Conservation (phyloP, 2,113 vertebrate genomes). For the Dasyprocta punctata region DNA sequence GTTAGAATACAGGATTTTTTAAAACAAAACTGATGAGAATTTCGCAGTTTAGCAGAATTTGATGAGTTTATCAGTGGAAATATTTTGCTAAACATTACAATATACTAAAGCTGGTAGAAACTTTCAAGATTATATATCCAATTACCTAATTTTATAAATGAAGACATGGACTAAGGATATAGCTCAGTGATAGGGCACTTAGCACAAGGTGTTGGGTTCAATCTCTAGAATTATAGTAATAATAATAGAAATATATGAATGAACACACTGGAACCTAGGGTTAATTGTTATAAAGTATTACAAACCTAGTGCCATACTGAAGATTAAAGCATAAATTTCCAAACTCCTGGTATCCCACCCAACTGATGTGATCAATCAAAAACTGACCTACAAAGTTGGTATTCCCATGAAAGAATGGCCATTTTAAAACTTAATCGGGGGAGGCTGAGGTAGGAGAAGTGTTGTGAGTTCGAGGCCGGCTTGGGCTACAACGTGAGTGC, state of each 20-base stretch:
- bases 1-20: not conserved
- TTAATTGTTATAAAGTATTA: not conserved
- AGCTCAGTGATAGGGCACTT: not conserved
- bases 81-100: constrained; percentile 17
- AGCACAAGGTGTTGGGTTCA: not conserved
- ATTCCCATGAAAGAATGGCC: not conserved
- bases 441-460: no score
- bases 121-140: not conserved
- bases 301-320: not conserved
- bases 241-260: not conserved
- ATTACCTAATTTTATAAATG: not conserved
- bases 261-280: not conserved
- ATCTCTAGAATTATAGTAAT: not conserved
- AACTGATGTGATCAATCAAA: not conserved
- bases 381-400: not conserved
- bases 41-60: not conserved
- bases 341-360: not conserved
- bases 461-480: no score
- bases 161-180: not conserved
- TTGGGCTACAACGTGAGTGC: no score
- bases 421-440: not conserved
- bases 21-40: not conserved
- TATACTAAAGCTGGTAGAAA: constrained; percentile 20
- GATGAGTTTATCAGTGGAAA: constrained; percentile 11
- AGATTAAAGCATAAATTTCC: not conserved